Evolutionary conservation across 2,888 invertebrate genomes (phyloP), one percentile per base, ranked within the genome.

Genomic region (Silvanus unidentatus): DNA sequence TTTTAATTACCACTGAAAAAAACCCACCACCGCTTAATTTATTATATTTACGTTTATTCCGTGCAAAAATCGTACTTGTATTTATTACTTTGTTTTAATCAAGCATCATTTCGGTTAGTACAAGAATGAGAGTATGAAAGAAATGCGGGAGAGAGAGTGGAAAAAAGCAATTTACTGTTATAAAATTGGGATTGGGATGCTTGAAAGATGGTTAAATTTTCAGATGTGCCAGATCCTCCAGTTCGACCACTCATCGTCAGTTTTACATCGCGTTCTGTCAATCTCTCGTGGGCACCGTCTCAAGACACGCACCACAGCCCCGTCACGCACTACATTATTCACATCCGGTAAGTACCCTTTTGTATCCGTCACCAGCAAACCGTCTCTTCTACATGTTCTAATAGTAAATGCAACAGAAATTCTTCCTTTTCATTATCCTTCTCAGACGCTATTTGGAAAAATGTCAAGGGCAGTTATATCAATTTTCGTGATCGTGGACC

Each of bases 241-340:
- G 83, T 83, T 58, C 76, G 81, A 57, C 85, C 86, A 54, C 74
- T 86, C 64, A 77, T 85, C 67, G 78, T 79, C 72, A 79, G 79
- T 69, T 86, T 84, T 72, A 83, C 84, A 50, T 84, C 85, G 53
- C 78, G 84, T 57, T 79, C 82, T 34, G 84, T 83, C 62, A 83
- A 83, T 71, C 73, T 86, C 60, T 84, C 84, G 43, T 86, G 86
- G 86, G 82, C 84, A 46, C 80, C 82, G 48, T 81, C 84, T 53
- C 78, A 78, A 59, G 79, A 83, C 70, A 77, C 79, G 50, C 81
- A 85, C 68, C 79, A 82, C 75, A 79, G 81, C 63, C 78, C 80
- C 51, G 79, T 86, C 63, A 76, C 77, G 58, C 80, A 84, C 73
- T 86, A 86, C 72, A 76, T 85, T 71, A 82, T 86, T 68, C 80